phyloP scores from a whole-genome alignment of 2,888 invertebrate genomes.

The Trichacis sp. region DNA sequence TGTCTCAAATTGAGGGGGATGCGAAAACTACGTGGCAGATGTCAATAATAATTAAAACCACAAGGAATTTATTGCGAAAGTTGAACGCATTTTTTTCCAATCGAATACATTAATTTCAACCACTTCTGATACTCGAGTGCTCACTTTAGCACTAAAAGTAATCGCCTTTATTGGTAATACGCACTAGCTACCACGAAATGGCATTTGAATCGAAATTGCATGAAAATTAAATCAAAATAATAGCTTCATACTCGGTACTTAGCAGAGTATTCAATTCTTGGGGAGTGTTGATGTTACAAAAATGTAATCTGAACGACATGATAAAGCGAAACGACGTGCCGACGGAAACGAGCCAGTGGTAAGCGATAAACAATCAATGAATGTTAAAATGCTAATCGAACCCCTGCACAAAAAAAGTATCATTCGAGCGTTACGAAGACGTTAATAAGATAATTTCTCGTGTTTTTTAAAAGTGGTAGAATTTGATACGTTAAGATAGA shows the following conservation, averaged over 20 bases:
- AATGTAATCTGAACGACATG: conserved; percentile 36
- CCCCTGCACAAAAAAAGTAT: conserved; percentile 5
- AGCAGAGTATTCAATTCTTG: not conserved
- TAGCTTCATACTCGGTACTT: not conserved
- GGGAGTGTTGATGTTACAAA: conserved; percentile 25
- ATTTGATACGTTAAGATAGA: too few species aligned
- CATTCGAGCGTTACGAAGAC: not conserved
- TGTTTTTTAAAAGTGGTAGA: too few species aligned
- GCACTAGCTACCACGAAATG: not conserved
- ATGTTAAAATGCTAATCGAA: conserved; percentile 29
- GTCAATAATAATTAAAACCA: conserved; percentile 28
- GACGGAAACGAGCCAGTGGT: conserved; percentile 38
- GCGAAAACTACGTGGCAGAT: conserved; percentile 48
- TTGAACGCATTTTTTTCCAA: not conserved
- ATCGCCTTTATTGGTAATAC: not conserved
- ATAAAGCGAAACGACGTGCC: conserved; percentile 28
- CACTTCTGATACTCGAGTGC: not conserved
- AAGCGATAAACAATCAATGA: conserved; percentile 35
- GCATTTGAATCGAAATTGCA: conserved; percentile 1
- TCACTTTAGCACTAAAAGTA: not conserved
- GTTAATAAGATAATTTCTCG: too few species aligned
- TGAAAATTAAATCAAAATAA: not conserved
- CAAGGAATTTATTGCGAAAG: not conserved
- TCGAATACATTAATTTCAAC: not conserved
- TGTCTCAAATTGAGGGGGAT: conserved; percentile 45